Evolutionary conservation across 2,113 vertebrate genomes (phyloP), one percentile per base, ranked within the genome.

Genomic region (Notiomystis cincta): DNA sequence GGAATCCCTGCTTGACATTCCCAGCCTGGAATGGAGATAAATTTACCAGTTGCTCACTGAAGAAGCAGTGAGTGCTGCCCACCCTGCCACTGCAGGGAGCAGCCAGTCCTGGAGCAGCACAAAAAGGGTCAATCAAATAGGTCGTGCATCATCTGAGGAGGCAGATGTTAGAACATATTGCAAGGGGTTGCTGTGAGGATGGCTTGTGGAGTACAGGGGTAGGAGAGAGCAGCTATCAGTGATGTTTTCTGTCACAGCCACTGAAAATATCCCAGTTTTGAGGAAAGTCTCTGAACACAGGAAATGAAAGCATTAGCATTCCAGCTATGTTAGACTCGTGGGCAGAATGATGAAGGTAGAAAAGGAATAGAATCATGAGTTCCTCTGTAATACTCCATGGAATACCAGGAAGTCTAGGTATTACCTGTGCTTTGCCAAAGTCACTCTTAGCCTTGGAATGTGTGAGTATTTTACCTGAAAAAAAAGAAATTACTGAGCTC

Each of bases 131-230:
- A 98, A 94, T 98, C 91, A 96, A 86, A 87, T 76, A 97, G 98
- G 98, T 98, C 95, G 87, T 98, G 97, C 98, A 98, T 99, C 98
- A 98, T 98, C 98, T 96, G 98, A 98, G 97, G 98, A 98, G 98
- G 98, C 99, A 99, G 99, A 99, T 99, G 99, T 99, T 99, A 93
- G 97, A 99, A 97, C 99, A 99, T 99, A 99, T 98, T 99, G 98
- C 98, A 97, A 98, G 93, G 97, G 98, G 98, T 98, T 98, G 98
- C 96, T 96, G 84, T 90, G 96, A 98, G 96, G 98, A 97, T 96
- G 96, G 97, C 97, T 97, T 78, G 79, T 78, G 93, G 96, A 92
- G 96, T 92, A 91, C 96, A 86, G 96, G 80, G 88, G 18, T 77
- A 77, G 66, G 64, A 75, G 82, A 88, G 83, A 96, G 91, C 94